phyloP scores from a whole-genome alignment of 2,113 vertebrate species.

The Scomber colias region DNA sequence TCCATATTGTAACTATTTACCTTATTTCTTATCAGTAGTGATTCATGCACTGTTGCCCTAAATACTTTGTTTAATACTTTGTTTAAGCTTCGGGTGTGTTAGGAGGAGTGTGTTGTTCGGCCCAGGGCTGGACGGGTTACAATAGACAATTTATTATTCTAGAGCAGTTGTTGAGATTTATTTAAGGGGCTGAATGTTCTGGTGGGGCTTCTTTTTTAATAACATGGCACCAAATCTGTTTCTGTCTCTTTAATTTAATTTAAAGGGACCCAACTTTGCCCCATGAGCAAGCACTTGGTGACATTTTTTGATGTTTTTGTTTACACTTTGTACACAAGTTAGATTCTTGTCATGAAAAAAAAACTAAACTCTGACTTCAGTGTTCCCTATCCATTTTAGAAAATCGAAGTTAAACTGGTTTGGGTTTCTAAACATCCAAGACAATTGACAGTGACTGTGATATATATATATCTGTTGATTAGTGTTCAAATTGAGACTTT shows the following conservation, averaged over 20 bases:
- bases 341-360: too few species aligned
- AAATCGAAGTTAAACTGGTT: too few species aligned
- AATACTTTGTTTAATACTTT: not conserved
- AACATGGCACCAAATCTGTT: not conserved
- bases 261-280: too few species aligned
- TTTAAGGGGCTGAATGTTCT: not conserved
- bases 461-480: not conserved
- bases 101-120: not conserved
- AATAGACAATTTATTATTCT: not conserved
- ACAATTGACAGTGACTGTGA: not conserved
- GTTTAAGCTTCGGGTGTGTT: conserved; percentile 9
- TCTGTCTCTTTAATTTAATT: too few species aligned
- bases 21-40: not conserved
- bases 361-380: too few species aligned
- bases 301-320: too few species aligned
- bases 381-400: too few species aligned
- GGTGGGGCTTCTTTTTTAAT: not conserved
- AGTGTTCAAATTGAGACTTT: not conserved
- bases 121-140: not conserved
- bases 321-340: too few species aligned
- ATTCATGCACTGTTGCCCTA: not conserved
- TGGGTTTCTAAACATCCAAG: too few species aligned
- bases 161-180: conserved; percentile 9
- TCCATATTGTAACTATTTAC: too few species aligned
- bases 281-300: too few species aligned